Evolutionary conservation across 2,797 vertebrate species (phyloP).

Genomic region (Scyliorhinus canicula): DNA sequence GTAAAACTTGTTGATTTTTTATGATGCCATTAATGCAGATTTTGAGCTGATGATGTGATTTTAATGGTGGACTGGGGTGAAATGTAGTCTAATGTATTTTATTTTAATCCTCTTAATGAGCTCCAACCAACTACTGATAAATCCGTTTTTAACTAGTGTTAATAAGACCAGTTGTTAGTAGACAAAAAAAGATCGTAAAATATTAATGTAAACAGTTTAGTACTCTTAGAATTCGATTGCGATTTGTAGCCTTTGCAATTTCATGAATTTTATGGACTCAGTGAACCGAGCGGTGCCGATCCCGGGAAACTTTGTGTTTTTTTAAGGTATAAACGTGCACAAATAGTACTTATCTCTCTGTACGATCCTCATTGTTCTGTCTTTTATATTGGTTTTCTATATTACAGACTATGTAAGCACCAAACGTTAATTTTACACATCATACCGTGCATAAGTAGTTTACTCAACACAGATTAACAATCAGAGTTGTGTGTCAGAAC

Average conservation of each 20-base stretch:
- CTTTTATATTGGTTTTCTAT: neutral
- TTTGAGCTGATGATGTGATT: neutral
- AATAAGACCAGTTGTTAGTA: conserved; percentile 20
- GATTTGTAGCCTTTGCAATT: neutral
- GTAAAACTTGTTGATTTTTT: neutral
- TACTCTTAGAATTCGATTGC: neutral
- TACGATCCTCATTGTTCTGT: neutral
- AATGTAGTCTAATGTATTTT: neutral
- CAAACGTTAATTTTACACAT: neutral
- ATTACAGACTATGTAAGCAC: neutral
- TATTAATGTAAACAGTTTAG: conserved; percentile 20
- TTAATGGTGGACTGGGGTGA: neutral
- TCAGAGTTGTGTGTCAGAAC: neutral
- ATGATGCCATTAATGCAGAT: neutral
- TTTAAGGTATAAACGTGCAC: neutral
- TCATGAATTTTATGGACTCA: too few relatives aligned
- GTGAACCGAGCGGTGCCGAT: neutral
- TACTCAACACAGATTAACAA: neutral
- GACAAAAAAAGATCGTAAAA: neutral
- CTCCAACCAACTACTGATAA: neutral
- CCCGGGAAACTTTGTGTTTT: neutral
- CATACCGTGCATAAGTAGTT: neutral
- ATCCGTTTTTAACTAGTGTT: neutral
- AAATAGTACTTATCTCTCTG: neutral
- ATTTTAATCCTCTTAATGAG: neutral